Conservation (phyloP, 2,113 vertebrate genomes). For the Fulmarus glacialis region DNA sequence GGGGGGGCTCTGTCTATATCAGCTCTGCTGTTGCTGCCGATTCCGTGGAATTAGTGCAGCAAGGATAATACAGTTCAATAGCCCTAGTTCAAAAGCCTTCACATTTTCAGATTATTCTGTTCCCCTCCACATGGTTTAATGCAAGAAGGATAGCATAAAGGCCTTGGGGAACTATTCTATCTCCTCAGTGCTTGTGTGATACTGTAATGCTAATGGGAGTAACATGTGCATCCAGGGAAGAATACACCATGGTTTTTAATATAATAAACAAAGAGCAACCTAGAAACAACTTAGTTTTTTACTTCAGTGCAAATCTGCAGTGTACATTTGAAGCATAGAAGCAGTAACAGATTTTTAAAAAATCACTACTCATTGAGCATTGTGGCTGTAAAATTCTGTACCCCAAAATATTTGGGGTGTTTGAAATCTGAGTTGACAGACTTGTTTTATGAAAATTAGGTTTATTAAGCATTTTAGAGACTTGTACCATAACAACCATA, state of each 20-base stretch:
- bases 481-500: not conserved
- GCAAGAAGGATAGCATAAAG: not conserved
- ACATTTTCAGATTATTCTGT: conserved; percentile 12
- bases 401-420: not conserved
- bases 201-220: not conserved
- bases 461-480: not conserved
- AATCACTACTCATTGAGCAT: not conserved
- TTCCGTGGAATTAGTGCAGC: not conserved
- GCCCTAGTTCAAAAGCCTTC: conserved; percentile 21
- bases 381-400: not conserved
- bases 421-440: not conserved
- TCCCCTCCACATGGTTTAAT: not conserved
- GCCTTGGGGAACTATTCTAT: not conserved
- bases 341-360: not conserved
- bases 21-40: not conserved
- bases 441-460: not conserved
- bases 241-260: not conserved
- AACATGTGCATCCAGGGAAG: not conserved
- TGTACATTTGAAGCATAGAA: not conserved
- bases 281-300: not conserved
- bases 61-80: not conserved
- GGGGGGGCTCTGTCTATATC: not conserved
- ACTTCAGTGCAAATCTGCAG: not conserved
- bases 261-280: not conserved
- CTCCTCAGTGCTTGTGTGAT: not conserved